A percentile compares a stretch with the other conserved stretches of the same genome.
Conservation (phyloP, 1,140 invertebrate genomes). For the Periplaneta americana region DNA sequence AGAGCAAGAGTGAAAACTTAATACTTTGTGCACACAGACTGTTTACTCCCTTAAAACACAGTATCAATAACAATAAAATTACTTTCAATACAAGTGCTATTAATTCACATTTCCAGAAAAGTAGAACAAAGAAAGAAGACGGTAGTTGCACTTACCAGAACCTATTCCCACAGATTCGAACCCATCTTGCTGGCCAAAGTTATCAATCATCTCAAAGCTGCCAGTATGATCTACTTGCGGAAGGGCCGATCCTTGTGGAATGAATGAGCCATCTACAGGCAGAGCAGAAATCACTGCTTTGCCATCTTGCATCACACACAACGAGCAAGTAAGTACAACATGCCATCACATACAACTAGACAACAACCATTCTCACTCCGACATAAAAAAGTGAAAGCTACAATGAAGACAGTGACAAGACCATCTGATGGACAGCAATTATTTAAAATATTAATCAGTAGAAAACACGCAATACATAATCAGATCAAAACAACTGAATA, state of each 20-base stretch:
- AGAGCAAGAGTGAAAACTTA: too few species aligned
- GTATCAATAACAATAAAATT: too few species aligned
- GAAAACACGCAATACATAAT: too few species aligned
- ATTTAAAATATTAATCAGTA: too few species aligned
- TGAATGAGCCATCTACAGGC: constrained; percentile 18
- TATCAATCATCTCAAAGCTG: constrained; percentile 29
- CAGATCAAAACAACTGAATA: too few species aligned
- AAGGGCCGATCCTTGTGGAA: constrained; percentile 5
- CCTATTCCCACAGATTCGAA: constrained; percentile 11
- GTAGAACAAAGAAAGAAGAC: too few species aligned
- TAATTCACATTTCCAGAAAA: too few species aligned
- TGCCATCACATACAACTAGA: not conserved
- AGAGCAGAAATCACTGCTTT: constrained; percentile 20
- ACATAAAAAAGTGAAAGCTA: not conserved
- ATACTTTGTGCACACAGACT: too few species aligned
- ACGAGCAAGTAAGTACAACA: not conserved
- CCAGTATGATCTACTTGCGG: constrained; percentile 17
- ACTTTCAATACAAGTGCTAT: too few species aligned
- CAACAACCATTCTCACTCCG: too few species aligned
- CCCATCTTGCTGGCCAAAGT: constrained; percentile 23
- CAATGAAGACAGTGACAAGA: not conserved
- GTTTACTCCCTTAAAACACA: too few species aligned
- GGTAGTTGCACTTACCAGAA: constrained; percentile 19
- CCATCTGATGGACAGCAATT: too few species aligned
- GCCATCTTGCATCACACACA: constrained; percentile 3